Evolutionary conservation across 2,888 invertebrate genomes (phyloP), one percentile per base, ranked within the genome.

Genomic region (Hofmannophila pseudospretella): DNA sequence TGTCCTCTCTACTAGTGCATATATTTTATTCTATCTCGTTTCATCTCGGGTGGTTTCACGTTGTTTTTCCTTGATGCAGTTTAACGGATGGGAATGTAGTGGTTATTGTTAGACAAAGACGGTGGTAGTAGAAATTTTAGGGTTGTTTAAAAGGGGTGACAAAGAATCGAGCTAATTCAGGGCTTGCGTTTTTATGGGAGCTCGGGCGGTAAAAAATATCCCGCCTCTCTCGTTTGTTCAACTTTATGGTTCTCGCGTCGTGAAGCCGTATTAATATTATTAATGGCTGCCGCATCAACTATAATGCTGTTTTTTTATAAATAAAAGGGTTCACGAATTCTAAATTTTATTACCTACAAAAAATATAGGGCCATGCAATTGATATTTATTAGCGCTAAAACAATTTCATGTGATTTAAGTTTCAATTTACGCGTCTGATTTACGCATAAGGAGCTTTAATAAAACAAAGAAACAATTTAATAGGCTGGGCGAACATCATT

Each of bases 51-150:
- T 69, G 73, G 80, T 79, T 82, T 80, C 67, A 77, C 77, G 82
- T 84, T 82, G 80, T 82, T 86, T 85, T 84, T 85, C 81, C 82
- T 77, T 80, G 82, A 84, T 86, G 86, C 86, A 86, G 81, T 84
- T 86, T 82, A 84, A 80, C 79, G 82, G 85, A 84, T 81, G 79
- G 76, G 81, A 85, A 85, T 84, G 84, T 84, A 80, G 84, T 84
- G 81, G 84, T 84, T 84, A 82, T 84, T 82, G 85, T 84, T 84
- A 86, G 86, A 86, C 79, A 86, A 86, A 86, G 86, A 85, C 76
- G 75, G 84, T 84, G 69, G 79, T 76, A 79, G 81, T 78, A 79
- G 76, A 81, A 78, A 67, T 72, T 81, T 82, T 80, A 81, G 84
- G 86, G 85, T 82, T 78, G 82, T 72, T 82, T 72, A 69, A 75